Evolutionary conservation across 1,140 invertebrate species (phyloP).

Genomic region (Bactericera cockerelli): DNA sequence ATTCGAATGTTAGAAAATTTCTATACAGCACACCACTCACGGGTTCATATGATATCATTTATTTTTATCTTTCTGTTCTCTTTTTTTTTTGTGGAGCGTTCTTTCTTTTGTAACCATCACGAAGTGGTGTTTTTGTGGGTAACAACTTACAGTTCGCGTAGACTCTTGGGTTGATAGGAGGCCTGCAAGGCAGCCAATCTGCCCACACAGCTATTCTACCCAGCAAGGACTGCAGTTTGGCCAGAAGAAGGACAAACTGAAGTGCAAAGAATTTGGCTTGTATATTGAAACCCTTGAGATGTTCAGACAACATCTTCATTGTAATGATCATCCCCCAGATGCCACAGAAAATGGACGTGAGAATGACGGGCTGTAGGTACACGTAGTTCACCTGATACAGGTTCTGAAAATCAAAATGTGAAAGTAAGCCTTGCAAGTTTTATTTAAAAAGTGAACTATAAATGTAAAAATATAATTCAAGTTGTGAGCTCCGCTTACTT

Average conservation of each 20-base stretch:
- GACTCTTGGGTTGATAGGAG: constrained; percentile 30
- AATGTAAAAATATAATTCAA: too few species aligned
- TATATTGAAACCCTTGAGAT: constrained; percentile 28
- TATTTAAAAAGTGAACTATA: too few species aligned
- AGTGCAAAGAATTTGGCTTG: constrained; percentile 26
- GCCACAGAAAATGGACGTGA: constrained; percentile 39
- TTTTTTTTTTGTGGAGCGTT: too few species aligned
- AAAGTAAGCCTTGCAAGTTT: too few species aligned
- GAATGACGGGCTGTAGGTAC: constrained; percentile 40
- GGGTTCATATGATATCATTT: too few species aligned
- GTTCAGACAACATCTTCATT: constrained; percentile 31
- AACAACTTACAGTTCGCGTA: constrained; percentile 31
- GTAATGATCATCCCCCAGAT: constrained; percentile 44
- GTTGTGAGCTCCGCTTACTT: too few species aligned
- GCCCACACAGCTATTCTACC: constrained; percentile 20
- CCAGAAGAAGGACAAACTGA: constrained; percentile 25
- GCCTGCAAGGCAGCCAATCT: constrained; percentile 24
- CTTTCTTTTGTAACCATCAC: too few species aligned
- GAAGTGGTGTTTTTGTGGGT: too few species aligned
- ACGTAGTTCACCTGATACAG: constrained; percentile 39
- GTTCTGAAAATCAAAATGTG: constrained; percentile 36
- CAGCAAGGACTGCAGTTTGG: constrained; percentile 25
- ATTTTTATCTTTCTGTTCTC: too few species aligned
- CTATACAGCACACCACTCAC: too few species aligned
- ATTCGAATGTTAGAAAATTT: too few species aligned